A percentile compares a stretch with the other conserved stretches of the same genome.
These are phyloP conservation scores for Vireo griseus DNA, from an alignment of 2,797 vertebrate genomes.

Conservation along the genomic window DNA sequence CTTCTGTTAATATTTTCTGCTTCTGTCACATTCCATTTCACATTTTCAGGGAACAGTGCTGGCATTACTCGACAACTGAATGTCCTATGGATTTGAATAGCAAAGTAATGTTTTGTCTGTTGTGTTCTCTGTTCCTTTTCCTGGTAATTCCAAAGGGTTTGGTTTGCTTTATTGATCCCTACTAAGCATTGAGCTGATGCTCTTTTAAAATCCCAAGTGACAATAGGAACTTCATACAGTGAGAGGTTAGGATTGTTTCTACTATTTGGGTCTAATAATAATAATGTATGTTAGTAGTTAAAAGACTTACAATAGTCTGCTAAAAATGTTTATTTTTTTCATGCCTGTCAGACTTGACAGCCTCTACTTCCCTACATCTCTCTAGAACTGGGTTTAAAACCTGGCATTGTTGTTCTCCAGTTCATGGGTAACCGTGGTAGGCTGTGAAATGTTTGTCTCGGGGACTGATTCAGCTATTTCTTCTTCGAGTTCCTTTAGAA, in stretches of 20 bases:
- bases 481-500: neutral
- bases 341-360: neutral
- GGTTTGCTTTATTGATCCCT: neutral
- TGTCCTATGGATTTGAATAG: neutral
- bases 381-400: neutral
- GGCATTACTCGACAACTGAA: neutral
- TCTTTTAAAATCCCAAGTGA: neutral
- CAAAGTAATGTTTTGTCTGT: neutral
- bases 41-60: neutral
- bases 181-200: neutral
- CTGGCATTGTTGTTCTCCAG: neutral
- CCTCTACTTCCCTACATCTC: neutral
- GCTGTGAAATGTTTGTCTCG: neutral
- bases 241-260: neutral
- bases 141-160: neutral
- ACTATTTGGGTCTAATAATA: neutral
- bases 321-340: neutral
- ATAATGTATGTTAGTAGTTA: neutral
- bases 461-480: neutral
- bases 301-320: neutral
- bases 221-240: neutral
- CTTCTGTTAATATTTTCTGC: neutral
- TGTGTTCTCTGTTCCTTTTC: neutral
- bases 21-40: neutral
- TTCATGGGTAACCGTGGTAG: accelerated